Evolutionary conservation across 1,140 invertebrate species (phyloP), one percentile per base, ranked within the genome.

Genomic region (Leptinotarsa defecta): DNA sequence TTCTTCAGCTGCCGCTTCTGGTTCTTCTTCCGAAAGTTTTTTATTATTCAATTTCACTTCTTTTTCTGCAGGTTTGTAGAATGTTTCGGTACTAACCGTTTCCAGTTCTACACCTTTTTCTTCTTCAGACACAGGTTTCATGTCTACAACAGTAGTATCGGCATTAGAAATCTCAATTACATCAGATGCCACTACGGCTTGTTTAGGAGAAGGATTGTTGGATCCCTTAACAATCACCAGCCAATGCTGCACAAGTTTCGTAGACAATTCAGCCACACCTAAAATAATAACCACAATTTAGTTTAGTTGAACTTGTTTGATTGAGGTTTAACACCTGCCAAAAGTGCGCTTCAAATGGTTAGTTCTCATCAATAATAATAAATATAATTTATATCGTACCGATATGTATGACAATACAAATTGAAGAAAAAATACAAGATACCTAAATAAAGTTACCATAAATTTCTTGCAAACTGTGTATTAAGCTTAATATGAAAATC

Each of bases 201-300:
- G 34, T 43, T 43, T 43, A 3, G 20, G 49, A 13, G 69, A 13
- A 48, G 15, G 17, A 24, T 15, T 24, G 48, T 69, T 68, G 34
- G 69, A 61, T 3, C 78, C 78, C 43, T 94, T 95, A 1, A 95
- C 94, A 73, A 95, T 92, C 81, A 93, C 93, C 79, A 96, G 88
- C 96, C 96, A 98, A 85, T 94, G 92, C 79, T 95, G 92, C n/a
- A 97, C 95, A 62, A 97, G 87, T 82, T 92, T 91, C 69, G 90
- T 90, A 19, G 95, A 94, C 75, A 96, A 84, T 64, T 83, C 74
- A 63, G 83, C 79, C 13, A 85, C 80, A 71, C 78, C 84, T 85
- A 77, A 20, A 77, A 78, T 77, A 75, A 77, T 67, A 68, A 43
- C 6, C 34, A 43, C 11, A 67, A 67, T 13, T 11, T 22, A 67